Percentiles rank a stretch among this genome's conserved stretches.
These are phyloP conservation scores for Neostethus bicornis DNA, from an alignment of 2,797 vertebrate genomes.

Conservation along the genomic window DNA sequence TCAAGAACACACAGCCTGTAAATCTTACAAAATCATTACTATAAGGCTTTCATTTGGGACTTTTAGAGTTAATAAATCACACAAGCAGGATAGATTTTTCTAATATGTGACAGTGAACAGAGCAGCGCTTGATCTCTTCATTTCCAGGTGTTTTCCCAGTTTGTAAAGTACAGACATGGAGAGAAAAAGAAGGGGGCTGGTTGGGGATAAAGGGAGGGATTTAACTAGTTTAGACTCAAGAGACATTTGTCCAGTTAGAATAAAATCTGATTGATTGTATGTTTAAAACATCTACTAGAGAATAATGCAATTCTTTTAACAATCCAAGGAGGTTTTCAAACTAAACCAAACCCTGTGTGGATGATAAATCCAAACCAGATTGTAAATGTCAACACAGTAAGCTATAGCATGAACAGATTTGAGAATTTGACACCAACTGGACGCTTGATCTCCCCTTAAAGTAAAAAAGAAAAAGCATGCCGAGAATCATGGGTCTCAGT, in stretches of 20 bases:
- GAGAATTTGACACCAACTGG: conserved; percentile 55
- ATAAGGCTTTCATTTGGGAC: conserved; percentile 30
- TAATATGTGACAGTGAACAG: conserved; percentile 30
- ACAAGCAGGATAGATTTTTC: conserved; percentile 19
- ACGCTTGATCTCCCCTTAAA: conserved; percentile 40
- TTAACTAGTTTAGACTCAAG: conserved; percentile 1
- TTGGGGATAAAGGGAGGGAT: neutral
- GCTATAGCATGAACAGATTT: conserved; percentile 27
- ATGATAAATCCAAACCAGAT: conserved; percentile 11
- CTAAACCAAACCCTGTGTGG: neutral
- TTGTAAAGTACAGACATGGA: neutral
- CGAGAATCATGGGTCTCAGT: conserved; percentile 7
- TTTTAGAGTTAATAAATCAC: conserved; percentile 48
- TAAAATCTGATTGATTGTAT: neutral
- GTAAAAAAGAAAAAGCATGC: neutral
- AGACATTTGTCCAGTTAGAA: neutral
- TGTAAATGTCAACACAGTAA: conserved; percentile 44
- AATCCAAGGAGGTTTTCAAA: conserved; percentile 1
- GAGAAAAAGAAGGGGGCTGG: neutral
- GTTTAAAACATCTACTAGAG: neutral
- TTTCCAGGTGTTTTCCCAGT: conserved; percentile 61
- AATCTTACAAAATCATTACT: conserved; percentile 44
- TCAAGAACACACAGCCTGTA: conserved; percentile 50
- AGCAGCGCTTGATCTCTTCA: conserved; percentile 35
- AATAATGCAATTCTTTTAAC: no score